phyloP scores from a whole-genome alignment of 2,888 invertebrate genomes.

The Ferdinandea cuprea region DNA sequence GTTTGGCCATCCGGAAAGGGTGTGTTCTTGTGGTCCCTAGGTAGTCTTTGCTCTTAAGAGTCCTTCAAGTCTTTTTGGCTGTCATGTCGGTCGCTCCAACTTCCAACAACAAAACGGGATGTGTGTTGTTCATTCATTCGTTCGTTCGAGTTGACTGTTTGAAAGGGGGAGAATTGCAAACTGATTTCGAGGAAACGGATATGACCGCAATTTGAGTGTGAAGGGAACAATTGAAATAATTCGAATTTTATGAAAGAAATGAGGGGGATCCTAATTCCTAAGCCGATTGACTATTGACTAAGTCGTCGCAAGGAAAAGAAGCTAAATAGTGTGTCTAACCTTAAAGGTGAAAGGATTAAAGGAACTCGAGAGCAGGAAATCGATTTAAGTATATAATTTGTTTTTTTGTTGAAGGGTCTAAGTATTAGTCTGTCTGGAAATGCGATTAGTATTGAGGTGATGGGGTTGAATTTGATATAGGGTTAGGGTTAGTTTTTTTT shows the following conservation, averaged over 20 bases:
- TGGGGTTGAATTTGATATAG: neutral
- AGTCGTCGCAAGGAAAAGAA: neutral
- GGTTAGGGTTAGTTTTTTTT: no score
- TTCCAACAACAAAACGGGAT: conserved; percentile 1
- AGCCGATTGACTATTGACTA: conserved; percentile 8
- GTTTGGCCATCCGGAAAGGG: conserved; percentile 23
- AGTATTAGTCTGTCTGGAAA: neutral
- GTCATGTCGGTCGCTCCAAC: no score
- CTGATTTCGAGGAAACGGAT: conserved; percentile 24
- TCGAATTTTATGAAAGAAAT: conserved; percentile 4
- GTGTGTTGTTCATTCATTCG: neutral
- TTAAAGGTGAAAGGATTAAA: conserved; percentile 14
- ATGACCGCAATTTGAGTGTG: conserved; percentile 32
- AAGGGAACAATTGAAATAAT: conserved; percentile 9
- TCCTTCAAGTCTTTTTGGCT: neutral
- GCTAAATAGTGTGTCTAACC: neutral
- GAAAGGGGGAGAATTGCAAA: conserved; percentile 16
- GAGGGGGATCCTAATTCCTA: neutral
- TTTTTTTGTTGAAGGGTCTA: no score
- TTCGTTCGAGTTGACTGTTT: neutral
- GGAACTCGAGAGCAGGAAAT: neutral
- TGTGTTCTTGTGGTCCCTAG: conserved; percentile 1
- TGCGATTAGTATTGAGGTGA: neutral
- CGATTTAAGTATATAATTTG: neutral
- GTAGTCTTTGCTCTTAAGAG: neutral